Percentiles rank a stretch among this genome's conserved stretches.
Evolutionary conservation across 2,113 vertebrate genomes (phyloP).

Genomic region (Gnathonemus longibarbis): DNA sequence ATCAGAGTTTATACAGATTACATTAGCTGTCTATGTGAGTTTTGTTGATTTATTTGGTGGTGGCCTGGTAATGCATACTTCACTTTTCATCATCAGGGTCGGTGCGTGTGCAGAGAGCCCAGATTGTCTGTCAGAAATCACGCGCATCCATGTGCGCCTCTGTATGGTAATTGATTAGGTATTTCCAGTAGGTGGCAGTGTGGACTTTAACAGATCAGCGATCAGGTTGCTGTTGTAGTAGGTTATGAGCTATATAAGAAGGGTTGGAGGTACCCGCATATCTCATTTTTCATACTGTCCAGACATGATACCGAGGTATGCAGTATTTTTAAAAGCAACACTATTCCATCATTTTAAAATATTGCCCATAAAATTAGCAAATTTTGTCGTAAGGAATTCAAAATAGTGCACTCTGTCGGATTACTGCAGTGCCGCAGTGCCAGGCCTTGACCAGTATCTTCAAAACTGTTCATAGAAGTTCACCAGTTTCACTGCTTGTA

Average conservation of each 20-base stretch:
- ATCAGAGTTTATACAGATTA: neutral
- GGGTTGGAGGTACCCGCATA: neutral
- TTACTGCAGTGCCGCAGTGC: neutral
- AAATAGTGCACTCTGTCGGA: neutral
- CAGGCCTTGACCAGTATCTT: neutral
- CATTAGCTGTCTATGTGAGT: neutral
- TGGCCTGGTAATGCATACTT: neutral
- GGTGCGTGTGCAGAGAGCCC: neutral
- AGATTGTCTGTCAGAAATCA: neutral
- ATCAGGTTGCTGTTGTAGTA: neutral
- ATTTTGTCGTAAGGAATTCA: neutral
- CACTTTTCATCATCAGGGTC: neutral
- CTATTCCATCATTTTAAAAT: neutral
- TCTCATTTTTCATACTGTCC: neutral
- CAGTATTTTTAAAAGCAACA: neutral
- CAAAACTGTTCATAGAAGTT: too few relatives aligned
- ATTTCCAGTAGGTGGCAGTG: neutral
- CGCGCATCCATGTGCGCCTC: neutral
- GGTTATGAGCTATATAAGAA: neutral
- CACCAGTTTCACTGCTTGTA: too few relatives aligned
- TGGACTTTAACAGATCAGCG: neutral
- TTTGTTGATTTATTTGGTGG: neutral
- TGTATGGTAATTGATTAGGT: neutral
- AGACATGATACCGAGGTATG: neutral
- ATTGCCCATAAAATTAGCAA: neutral